Evolutionary conservation across 2,888 invertebrate genomes (phyloP).

Genomic region (Drosophila prolongata): DNA sequence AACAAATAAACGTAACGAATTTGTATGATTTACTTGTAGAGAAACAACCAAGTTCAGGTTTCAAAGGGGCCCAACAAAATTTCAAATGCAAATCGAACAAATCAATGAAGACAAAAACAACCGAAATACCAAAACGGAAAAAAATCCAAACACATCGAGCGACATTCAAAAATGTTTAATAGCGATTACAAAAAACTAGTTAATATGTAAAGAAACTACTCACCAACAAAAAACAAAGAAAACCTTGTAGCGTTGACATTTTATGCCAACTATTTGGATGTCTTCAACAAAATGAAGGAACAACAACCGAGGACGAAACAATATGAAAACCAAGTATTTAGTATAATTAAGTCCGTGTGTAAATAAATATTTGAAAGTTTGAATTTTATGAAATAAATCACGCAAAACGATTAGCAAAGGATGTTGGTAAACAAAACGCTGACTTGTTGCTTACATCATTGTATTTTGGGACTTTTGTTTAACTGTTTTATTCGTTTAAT

Average conservation of each 20-base stretch:
- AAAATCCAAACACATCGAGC: constrained; percentile 69
- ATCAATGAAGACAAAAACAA: constrained; percentile 49
- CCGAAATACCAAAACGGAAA: constrained; percentile 25
- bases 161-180: constrained; percentile 75
- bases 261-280: constrained; percentile 51
- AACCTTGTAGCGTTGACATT: constrained; percentile 55
- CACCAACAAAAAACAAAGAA: constrained; percentile 34
- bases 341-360: constrained; percentile 64
- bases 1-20: constrained; percentile 29
- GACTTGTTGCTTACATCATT: constrained; percentile 46
- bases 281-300: constrained; percentile 38
- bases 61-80: constrained; percentile 74
- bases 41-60: constrained; percentile 72
- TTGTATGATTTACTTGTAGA: constrained; percentile 55
- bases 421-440: constrained; percentile 45
- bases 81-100: constrained; percentile 27
- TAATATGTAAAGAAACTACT: constrained; percentile 46
- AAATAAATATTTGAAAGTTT: constrained; percentile 75
- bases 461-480: constrained; percentile 49
- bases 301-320: constrained; percentile 16
- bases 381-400: constrained; percentile 69
- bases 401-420: constrained; percentile 49
- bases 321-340: constrained; percentile 33
- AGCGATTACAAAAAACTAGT: constrained; percentile 45
- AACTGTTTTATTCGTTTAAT: constrained; percentile 77